Percentiles rank a stretch among this genome's conserved stretches.
These are phyloP conservation scores for Empis stercorea DNA, from an alignment of 2,888 invertebrate species.

Conservation along the genomic window DNA sequence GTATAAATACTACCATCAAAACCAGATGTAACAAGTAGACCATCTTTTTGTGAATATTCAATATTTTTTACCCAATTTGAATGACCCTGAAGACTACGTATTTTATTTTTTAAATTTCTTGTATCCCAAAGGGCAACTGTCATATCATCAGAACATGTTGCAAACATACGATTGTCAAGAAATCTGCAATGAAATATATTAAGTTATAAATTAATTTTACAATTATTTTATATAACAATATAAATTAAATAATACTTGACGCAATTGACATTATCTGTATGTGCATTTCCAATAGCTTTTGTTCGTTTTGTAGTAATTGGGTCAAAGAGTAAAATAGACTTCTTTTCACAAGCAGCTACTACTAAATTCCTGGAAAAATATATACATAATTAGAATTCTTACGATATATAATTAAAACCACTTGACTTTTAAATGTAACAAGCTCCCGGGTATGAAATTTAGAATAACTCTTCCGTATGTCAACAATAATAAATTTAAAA, in stretches of 20 bases:
- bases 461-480: too few relatives aligned
- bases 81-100: constrained; percentile 70
- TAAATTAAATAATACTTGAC: constrained; percentile 59
- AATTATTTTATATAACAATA: background rate
- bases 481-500: too few relatives aligned
- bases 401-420: background rate
- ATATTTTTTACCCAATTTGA: constrained; percentile 96
- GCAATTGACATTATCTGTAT: constrained; percentile 83
- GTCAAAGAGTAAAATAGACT: constrained; percentile 76
- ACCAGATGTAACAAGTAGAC: constrained; percentile 77
- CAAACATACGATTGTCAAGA: constrained; percentile 73
- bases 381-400: background rate
- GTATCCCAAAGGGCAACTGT: constrained; percentile 90
- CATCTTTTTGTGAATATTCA: constrained; percentile 75
- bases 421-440: too few relatives aligned
- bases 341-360: constrained; percentile 84
- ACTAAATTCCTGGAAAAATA: constrained; percentile 51
- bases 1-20: constrained; percentile 88
- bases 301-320: constrained; percentile 65
- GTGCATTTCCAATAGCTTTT: constrained; percentile 65
- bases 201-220: background rate
- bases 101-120: constrained; percentile 64
- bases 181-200: constrained; percentile 45
- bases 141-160: constrained; percentile 87
- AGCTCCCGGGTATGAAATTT: background rate